Conservation (phyloP, 2,797 vertebrate species). For the Percopsis omiscomaycus region DNA sequence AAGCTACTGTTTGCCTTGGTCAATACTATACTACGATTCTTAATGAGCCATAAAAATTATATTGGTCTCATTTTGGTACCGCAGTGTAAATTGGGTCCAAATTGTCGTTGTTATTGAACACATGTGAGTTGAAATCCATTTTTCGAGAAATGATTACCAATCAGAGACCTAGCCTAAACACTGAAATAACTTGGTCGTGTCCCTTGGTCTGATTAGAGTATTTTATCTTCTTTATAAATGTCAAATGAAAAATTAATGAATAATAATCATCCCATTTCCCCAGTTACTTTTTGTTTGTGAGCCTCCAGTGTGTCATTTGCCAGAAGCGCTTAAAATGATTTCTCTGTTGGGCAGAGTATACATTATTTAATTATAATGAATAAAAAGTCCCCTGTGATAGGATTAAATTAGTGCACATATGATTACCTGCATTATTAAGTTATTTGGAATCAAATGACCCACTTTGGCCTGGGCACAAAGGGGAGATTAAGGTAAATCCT, state of each 20-base stretch:
- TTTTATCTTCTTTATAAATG: conserved; percentile 41
- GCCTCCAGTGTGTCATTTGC: conserved; percentile 51
- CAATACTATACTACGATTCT: no score
- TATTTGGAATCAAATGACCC: conserved; percentile 40
- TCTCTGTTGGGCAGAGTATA: conserved; percentile 42
- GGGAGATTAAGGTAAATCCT: conserved; percentile 8
- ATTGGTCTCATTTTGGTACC: no score
- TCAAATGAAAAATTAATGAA: conserved; percentile 59
- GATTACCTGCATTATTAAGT: conserved; percentile 52
- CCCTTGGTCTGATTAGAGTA: conserved; percentile 26
- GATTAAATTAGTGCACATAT: conserved; percentile 57
- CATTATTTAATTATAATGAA: conserved; percentile 59
- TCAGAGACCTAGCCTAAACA: conserved; percentile 22
- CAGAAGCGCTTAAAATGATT: conserved; percentile 50
- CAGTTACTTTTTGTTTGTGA: conserved; percentile 44
- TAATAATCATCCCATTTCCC: conserved; percentile 51
- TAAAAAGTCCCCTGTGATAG: conserved; percentile 49
- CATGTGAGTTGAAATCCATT: conserved; percentile 20
- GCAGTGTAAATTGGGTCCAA: no score
- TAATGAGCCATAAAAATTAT: no score
- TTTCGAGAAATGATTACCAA: background rate
- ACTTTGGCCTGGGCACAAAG: conserved; percentile 12
- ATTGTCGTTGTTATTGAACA: conserved; percentile 4
- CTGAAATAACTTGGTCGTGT: conserved; percentile 16
- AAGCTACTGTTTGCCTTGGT: no score